Base-by-base conservation (phyloP, 2,888 invertebrate species). In the Alsophila aescularia region DNA sequence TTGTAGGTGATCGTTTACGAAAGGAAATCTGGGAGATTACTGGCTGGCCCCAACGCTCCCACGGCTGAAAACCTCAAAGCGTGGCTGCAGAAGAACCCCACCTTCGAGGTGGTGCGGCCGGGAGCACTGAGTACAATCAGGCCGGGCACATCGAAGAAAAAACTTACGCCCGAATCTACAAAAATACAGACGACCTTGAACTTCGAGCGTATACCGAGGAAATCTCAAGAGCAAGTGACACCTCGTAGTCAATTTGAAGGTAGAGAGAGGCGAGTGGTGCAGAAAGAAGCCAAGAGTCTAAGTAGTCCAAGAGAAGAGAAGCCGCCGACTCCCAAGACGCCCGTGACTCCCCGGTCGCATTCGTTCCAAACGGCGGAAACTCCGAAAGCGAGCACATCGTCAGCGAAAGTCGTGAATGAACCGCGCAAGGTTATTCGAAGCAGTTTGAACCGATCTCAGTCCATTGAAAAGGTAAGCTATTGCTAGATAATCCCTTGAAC, bases 11-110 rank as follows among this genome's bases (percentile, higher is more conserved):
- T 96, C 64, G 97, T 98, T n/a, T 95, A 95, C 78, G 97, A 98
- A 78, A 93, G 96, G 40, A 94, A 95, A 76, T 94, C 95, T 27
- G 97, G 97, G 2, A 95, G 94, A 68, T 84, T 94, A 73, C 83
- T 96, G 63, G 93, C 94, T 54, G 98, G 97, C 8, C 93, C 93
- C n/a, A 95, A 94, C 76, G 98, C 98, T 32, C 98, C 98, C 0
- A 95, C 95, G 7, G 94, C 95, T 29, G 93, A 94, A 15, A 96
- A 95, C 75, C 90, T 98, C 29, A 95, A 95, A 71, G 92, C 94
- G 16, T 98, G 97, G 97, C 89, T 98, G 8, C 95, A 95, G 76
- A 95, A 95, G 66, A 96, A 98, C 91, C 98, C 97, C 2, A 96
- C 96, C 0, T 98, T 94, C 82, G 97, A 98, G 91, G 96, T 97